phyloP scores from a whole-genome alignment of 2,113 vertebrate species.

The Phaethornis superciliosus region DNA sequence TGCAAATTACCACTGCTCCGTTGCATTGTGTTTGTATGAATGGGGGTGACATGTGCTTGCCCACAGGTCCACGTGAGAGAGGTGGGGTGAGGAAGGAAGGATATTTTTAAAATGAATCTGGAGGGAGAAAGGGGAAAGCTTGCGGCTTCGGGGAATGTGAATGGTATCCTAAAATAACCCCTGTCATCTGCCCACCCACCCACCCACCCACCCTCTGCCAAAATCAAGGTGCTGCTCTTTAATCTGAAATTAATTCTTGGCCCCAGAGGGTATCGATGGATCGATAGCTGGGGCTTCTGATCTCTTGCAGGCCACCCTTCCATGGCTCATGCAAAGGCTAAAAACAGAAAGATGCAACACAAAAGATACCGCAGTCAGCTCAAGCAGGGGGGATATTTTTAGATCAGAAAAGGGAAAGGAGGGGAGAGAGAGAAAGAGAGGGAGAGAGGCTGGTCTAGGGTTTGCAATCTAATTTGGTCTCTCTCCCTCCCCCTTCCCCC shows the following conservation, averaged over 20 bases:
- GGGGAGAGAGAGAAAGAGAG: constrained; percentile 24
- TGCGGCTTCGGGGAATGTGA: constrained; percentile 58
- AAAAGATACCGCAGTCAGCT: constrained; percentile 86
- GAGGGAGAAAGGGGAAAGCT: constrained; percentile 63
- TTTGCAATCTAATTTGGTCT: constrained; percentile 79
- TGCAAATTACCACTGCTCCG: constrained; percentile 72
- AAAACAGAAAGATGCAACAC: constrained; percentile 85
- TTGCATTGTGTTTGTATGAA: constrained; percentile 81
- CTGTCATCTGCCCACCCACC: constrained; percentile 34
- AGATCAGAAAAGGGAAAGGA: constrained; percentile 78
- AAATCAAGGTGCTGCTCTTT: constrained; percentile 45
- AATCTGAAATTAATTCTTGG: constrained; percentile 68
- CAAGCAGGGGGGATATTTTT: constrained; percentile 87
- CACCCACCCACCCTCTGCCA: constrained; percentile 18
- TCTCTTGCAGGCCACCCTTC: constrained; percentile 68
- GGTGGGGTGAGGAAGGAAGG: constrained; percentile 68
- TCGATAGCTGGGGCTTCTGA: constrained; percentile 65
- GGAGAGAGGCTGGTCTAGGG: constrained; percentile 69
- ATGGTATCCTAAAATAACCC: constrained; percentile 71
- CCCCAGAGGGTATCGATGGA: constrained; percentile 68
- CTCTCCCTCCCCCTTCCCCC: not conserved
- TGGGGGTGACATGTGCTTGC: constrained; percentile 80
- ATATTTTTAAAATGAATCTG: constrained; percentile 70
- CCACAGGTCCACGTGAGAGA: constrained; percentile 81
- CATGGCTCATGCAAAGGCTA: constrained; percentile 75